A percentile compares a stretch with the other conserved stretches of the same genome.
Evolutionary conservation across 1,140 invertebrate genomes (phyloP).

Genomic region (Chironomus striatipennis): DNA sequence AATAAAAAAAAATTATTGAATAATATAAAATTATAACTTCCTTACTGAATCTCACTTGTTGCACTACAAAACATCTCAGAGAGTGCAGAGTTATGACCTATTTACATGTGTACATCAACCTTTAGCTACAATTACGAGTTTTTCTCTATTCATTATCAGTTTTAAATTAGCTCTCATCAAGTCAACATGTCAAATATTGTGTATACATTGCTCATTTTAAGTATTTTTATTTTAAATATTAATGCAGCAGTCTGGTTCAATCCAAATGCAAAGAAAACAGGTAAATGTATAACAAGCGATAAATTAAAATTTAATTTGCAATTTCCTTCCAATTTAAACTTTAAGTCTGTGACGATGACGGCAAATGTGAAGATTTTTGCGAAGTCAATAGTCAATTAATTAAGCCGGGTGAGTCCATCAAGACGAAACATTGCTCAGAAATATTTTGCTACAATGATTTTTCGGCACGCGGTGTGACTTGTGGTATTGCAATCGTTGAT

Average conservation of each 20-base stretch:
- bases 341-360: not conserved
- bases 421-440: not conserved
- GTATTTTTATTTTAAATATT: not conserved
- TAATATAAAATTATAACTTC: too few species aligned
- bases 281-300: not conserved
- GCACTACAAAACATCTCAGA: too few species aligned
- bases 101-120: too few species aligned
- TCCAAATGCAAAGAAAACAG: not conserved
- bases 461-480: not conserved
- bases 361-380: not conserved
- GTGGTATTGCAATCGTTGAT: not conserved
- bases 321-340: too few species aligned
- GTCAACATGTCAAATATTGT: not conserved
- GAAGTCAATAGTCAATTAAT: not conserved
- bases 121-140: too few species aligned
- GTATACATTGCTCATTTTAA: not conserved
- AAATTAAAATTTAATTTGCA: too few species aligned
- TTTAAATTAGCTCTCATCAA: too few species aligned
- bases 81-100: too few species aligned
- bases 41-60: too few species aligned
- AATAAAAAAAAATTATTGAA: too few species aligned
- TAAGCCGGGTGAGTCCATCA: not conserved
- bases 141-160: too few species aligned
- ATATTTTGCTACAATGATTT: not conserved
- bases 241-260: not conserved